Evolutionary conservation across 2,888 invertebrate species (phyloP).

Genomic region (Caenorhabditis angaria): DNA sequence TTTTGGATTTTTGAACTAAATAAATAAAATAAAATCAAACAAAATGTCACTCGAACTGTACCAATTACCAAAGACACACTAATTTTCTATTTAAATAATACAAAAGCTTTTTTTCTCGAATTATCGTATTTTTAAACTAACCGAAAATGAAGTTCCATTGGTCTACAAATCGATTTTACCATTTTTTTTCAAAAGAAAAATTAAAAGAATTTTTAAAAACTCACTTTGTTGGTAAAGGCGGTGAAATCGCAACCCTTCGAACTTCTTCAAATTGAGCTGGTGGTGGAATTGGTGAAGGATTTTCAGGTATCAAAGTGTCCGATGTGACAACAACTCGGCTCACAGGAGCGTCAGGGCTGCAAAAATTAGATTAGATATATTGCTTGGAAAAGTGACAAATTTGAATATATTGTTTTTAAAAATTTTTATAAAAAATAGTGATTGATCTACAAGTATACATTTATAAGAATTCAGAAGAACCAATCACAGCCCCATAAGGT

Average conservation of each 20-base stretch:
- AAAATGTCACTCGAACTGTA: slow-evolving; percentile 6
- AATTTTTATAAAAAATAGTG: too few species aligned
- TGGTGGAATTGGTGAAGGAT: slow-evolving; percentile 55
- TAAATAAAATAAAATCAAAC: too few species aligned
- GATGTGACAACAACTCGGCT: slow-evolving; percentile 53
- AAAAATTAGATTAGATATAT: too few species aligned
- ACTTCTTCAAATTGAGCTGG: slow-evolving; percentile 55
- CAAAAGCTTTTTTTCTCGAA: slow-evolving; percentile 15
- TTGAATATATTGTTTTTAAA: too few species aligned
- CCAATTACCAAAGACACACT: slow-evolving; percentile 13
- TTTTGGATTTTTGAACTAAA: neutral
- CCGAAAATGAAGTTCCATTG: slow-evolving; percentile 42
- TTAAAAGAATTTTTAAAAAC: slow-evolving; percentile 15
- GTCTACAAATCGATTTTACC: slow-evolving; percentile 10
- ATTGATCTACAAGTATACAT: too few species aligned
- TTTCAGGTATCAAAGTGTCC: slow-evolving; percentile 48
- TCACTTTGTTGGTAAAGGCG: slow-evolving; percentile 50
- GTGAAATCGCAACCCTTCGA: slow-evolving; percentile 46
- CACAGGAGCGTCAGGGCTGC: slow-evolving; percentile 59
- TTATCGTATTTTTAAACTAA: slow-evolving; percentile 2
- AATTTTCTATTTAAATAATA: slow-evolving; percentile 9
- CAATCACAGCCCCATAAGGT: too few species aligned
- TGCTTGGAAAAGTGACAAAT: too few species aligned
- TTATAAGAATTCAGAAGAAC: too few species aligned
- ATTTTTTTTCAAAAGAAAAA: slow-evolving; percentile 41